phyloP scores from a whole-genome alignment of 2,113 vertebrate genomes.

The Chamaea fasciata region DNA sequence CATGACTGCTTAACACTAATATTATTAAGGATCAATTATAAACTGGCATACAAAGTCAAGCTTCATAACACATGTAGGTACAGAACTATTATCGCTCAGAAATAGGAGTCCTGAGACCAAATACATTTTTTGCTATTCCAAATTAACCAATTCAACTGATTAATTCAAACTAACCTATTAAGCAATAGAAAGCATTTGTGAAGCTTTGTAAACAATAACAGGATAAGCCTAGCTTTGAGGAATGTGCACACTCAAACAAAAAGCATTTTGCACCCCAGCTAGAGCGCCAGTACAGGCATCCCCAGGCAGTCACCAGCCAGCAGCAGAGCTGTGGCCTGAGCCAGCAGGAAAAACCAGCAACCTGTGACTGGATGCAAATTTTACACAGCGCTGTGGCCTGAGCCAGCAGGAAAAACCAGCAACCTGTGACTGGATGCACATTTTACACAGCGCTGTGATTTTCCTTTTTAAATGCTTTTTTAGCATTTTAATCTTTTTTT shows the following conservation, averaged over 20 bases:
- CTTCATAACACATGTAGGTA: background rate
- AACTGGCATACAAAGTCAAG: background rate
- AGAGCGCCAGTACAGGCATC: background rate
- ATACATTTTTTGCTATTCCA: background rate
- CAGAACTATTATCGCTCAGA: background rate
- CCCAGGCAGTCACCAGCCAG: background rate
- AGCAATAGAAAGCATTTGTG: background rate
- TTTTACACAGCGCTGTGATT: accelerated
- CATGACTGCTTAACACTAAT: background rate
- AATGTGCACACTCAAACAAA: background rate
- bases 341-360: background rate
- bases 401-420: background rate
- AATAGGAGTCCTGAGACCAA: background rate
- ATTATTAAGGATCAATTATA: background rate
- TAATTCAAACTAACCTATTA: background rate
- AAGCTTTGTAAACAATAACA: background rate
- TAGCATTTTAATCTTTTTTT: background rate
- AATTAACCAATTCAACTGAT: background rate
- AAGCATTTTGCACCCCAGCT: background rate
- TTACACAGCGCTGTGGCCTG: background rate
- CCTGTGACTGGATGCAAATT: background rate
- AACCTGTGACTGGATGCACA: background rate
- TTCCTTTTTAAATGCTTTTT: background rate
- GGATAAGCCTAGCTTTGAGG: background rate
- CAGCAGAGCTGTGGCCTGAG: background rate